Percentiles rank a stretch among this genome's conserved stretches.
Evolutionary conservation across 2,797 vertebrate genomes (phyloP).

Genomic region (Monodelphis domestica): DNA sequence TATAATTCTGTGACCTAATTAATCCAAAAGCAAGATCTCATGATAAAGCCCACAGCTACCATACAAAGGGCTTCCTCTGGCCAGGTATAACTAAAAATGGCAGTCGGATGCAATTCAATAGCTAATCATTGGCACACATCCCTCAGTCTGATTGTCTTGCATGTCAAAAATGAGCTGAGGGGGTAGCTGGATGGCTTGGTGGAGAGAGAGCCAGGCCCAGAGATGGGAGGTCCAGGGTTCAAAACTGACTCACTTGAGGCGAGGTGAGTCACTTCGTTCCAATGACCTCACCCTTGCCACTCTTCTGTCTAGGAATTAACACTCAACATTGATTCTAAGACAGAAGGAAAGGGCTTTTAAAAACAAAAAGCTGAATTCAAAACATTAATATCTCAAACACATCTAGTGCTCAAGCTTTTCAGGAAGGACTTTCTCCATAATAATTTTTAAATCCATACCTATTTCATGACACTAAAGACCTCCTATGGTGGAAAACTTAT

Average conservation of each 20-base stretch:
- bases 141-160: neutral
- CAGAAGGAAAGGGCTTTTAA: no score
- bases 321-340: no score
- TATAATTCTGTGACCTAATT: neutral
- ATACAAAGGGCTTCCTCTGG: neutral
- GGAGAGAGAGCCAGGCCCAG: no score
- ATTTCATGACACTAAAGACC: neutral
- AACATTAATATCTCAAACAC: neutral
- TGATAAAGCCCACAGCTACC: neutral
- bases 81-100: conserved; percentile 29
- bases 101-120: neutral
- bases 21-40: neutral
- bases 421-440: neutral
- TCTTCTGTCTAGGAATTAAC: no score
- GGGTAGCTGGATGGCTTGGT: no score
- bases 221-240: no score
- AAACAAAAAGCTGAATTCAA: no score
- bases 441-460: neutral
- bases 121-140: neutral
- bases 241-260: no score
- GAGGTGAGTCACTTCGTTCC: no score
- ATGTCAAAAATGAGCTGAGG: neutral
- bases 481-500: neutral
- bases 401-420: neutral
- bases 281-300: no score